phyloP scores from a whole-genome alignment of 64 coral and sea anemone species.

The Montipora efflorescens region DNA sequence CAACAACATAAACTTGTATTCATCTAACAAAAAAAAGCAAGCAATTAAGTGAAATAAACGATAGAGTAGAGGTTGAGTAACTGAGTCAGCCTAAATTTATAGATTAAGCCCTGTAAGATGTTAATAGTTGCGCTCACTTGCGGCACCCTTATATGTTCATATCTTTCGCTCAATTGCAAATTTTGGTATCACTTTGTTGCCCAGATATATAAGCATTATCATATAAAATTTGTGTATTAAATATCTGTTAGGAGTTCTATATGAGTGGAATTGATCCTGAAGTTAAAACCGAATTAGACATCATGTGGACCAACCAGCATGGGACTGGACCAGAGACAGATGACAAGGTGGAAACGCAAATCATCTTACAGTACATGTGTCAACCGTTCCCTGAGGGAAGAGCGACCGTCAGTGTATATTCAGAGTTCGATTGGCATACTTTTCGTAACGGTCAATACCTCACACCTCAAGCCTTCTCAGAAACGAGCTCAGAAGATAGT shows the following conservation, averaged over 20 bases:
- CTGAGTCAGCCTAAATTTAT: too few relatives aligned
- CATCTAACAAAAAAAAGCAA: too few relatives aligned
- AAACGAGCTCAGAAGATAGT: not conserved
- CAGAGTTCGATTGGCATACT: conserved; percentile 11
- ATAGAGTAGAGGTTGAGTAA: too few relatives aligned
- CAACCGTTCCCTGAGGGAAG: conserved; percentile 12
- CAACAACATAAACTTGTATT: too few relatives aligned
- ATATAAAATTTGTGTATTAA: too few relatives aligned
- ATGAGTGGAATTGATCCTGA: conserved; percentile 22
- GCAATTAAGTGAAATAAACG: too few relatives aligned
- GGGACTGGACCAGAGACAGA: conserved; percentile 15
- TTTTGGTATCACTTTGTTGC: too few relatives aligned
- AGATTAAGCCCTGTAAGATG: too few relatives aligned
- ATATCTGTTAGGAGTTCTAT: not conserved
- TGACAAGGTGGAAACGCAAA: conserved; percentile 34
- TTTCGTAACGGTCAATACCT: conserved; percentile 20
- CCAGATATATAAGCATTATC: too few relatives aligned
- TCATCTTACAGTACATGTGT: conserved; percentile 55
- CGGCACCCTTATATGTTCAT: too few relatives aligned
- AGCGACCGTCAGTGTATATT: not conserved
- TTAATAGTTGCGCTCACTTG: too few relatives aligned
- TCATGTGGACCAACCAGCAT: conserved; percentile 55
- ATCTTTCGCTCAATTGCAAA: too few relatives aligned
- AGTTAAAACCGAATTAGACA: conserved; percentile 10
- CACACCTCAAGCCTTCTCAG: not conserved